These are phyloP conservation scores for Clarias magur DNA, from an alignment of 2,113 vertebrate species.

Conservation along the genomic window DNA sequence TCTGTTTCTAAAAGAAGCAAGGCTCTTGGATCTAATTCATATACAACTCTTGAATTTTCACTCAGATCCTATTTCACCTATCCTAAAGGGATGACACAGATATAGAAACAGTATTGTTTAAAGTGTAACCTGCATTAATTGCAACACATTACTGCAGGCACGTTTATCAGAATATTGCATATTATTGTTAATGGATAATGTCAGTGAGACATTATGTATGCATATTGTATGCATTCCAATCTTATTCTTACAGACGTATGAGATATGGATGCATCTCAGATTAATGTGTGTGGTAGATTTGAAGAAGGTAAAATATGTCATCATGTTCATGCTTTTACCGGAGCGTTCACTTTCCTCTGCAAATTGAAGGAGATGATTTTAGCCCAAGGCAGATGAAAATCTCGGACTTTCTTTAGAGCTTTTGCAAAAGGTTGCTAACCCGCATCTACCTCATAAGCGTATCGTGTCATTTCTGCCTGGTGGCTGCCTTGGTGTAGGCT, in stretches of 20 bases:
- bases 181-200: neutral
- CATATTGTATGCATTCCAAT: too few relatives aligned
- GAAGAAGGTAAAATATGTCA: neutral
- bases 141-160: neutral
- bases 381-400: neutral
- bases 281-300: neutral
- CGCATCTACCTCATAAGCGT: neutral
- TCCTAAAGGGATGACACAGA: too few relatives aligned
- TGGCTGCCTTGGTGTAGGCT: constrained; percentile 15
- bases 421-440: neutral
- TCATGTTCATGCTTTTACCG: neutral
- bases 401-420: neutral
- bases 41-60: neutral
- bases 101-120: neutral
- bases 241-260: neutral
- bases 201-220: neutral
- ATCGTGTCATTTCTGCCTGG: constrained; percentile 3
- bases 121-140: constrained; percentile 12
- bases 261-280: neutral
- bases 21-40: constrained; percentile 25
- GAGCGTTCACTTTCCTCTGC: neutral
- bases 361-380: constrained; percentile 8
- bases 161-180: neutral
- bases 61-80: too few relatives aligned
- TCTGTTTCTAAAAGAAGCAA: constrained; percentile 28